These are phyloP conservation scores for Caradrina clavipalpis DNA, from an alignment of 2,888 invertebrate species.

Conservation along the genomic window DNA sequence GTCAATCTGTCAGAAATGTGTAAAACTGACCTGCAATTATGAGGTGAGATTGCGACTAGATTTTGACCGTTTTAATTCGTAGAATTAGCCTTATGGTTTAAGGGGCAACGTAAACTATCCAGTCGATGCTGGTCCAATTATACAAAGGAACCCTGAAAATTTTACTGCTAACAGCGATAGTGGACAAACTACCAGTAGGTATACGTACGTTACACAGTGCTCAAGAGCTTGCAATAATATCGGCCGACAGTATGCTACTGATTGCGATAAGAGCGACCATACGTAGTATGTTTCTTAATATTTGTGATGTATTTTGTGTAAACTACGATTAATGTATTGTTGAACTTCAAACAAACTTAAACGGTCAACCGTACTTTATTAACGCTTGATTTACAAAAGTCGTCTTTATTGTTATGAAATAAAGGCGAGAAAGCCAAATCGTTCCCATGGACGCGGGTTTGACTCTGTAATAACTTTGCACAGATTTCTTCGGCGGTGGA, in stretches of 20 bases:
- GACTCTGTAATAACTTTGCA: conserved; percentile 17
- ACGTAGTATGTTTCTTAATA: conserved; percentile 8
- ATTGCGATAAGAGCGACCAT: conserved; percentile 31
- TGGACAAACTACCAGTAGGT: background rate
- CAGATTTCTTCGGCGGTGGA: conserved; percentile 88
- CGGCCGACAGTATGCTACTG: background rate
- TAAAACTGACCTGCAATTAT: no score
- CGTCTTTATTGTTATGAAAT: background rate
- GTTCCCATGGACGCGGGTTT: conserved; percentile 1
- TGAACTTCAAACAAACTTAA: conserved; percentile 5
- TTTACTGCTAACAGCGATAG: conserved; percentile 10
- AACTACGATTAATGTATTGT: conserved; percentile 11
- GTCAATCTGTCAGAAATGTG: no score
- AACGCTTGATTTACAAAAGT: background rate
- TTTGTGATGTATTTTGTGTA: background rate
- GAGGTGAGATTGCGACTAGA: no score
- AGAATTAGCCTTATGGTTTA: no score
- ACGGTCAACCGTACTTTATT: background rate
- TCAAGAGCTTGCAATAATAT: conserved; percentile 15
- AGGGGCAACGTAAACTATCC: no score
- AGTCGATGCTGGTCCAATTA: background rate
- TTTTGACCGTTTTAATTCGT: no score
- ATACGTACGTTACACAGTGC: background rate
- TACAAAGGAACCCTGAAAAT: conserved; percentile 16
- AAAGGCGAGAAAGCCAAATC: background rate